Evolutionary conservation across 2,797 vertebrate genomes (phyloP).

Genomic region (Silurus aristotelis): DNA sequence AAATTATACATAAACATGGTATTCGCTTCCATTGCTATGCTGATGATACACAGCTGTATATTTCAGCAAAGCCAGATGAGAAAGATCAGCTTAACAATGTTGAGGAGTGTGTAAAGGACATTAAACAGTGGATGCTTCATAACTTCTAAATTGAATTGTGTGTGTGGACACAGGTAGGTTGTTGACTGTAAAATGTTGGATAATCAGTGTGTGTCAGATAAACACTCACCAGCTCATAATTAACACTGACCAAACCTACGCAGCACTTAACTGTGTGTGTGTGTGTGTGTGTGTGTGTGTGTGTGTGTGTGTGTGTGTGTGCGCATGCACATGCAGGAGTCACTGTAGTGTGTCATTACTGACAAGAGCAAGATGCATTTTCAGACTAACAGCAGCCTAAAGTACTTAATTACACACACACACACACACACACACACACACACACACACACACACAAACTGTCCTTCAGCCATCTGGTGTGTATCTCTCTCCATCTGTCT

Average conservation of each 20-base stretch:
- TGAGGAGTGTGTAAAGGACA: too few species aligned
- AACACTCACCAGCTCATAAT: constrained; percentile 1
- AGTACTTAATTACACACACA: constrained; percentile 23
- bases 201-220: not conserved
- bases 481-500: constrained; percentile 1
- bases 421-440: not conserved
- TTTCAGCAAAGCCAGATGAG: too few species aligned
- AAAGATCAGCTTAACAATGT: too few species aligned
- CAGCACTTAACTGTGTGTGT: not conserved
- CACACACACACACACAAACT: constrained; percentile 13
- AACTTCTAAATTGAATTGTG: too few species aligned
- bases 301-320: not conserved
- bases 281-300: not conserved
- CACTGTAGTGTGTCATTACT: not conserved
- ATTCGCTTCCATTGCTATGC: too few species aligned
- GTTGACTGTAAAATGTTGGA: not conserved
- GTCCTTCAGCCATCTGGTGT: constrained; percentile 5
- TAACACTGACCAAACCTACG: not conserved
- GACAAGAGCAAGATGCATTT: constrained; percentile 2
- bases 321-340: not conserved
- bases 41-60: too few species aligned
- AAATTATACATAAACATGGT: too few species aligned
- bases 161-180: not conserved
- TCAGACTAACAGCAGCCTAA: constrained; percentile 20
- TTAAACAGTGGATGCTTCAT: too few species aligned